Evolutionary conservation across 2,797 vertebrate species (phyloP).

Genomic region (Cryptoprocta ferox): DNA sequence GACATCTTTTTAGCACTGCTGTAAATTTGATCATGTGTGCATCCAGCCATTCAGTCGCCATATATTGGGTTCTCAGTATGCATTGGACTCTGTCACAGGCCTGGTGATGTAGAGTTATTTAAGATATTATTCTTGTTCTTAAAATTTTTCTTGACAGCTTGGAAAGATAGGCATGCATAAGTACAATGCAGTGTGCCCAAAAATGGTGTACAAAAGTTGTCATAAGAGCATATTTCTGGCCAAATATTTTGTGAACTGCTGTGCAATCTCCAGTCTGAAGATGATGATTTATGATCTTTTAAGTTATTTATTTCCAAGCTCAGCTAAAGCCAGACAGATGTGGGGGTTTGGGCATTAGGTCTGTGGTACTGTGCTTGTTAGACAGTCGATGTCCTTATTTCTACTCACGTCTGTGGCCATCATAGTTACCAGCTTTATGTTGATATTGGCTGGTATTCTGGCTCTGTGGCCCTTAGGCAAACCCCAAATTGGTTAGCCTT

Average conservation of each 20-base stretch:
- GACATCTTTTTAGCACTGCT: slow-evolving; percentile 18
- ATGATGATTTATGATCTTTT: slow-evolving; percentile 60
- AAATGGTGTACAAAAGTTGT: not conserved
- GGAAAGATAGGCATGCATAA: not conserved
- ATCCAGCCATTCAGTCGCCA: not conserved
- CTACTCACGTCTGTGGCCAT: slow-evolving; percentile 26
- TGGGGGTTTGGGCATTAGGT: not conserved
- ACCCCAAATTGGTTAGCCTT: slow-evolving; percentile 24
- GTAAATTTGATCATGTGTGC: not conserved
- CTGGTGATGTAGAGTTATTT: not conserved
- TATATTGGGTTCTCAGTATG: not conserved
- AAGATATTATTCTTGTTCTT: not conserved
- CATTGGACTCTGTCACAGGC: not conserved
- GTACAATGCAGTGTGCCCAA: not conserved
- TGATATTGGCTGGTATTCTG: slow-evolving; percentile 56
- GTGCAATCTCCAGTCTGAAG: not conserved
- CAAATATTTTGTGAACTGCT: not conserved
- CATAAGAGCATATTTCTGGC: not conserved
- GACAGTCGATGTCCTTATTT: not conserved
- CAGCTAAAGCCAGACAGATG: not conserved
- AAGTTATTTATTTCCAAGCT: slow-evolving; percentile 62
- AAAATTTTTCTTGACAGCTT: not conserved
- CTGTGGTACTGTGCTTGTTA: not conserved
- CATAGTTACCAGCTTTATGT: not conserved
- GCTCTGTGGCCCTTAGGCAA: slow-evolving; percentile 26